These are phyloP conservation scores for Tenrec ecaudatus DNA, from an alignment of 2,113 vertebrate species.

Conservation along the genomic window DNA sequence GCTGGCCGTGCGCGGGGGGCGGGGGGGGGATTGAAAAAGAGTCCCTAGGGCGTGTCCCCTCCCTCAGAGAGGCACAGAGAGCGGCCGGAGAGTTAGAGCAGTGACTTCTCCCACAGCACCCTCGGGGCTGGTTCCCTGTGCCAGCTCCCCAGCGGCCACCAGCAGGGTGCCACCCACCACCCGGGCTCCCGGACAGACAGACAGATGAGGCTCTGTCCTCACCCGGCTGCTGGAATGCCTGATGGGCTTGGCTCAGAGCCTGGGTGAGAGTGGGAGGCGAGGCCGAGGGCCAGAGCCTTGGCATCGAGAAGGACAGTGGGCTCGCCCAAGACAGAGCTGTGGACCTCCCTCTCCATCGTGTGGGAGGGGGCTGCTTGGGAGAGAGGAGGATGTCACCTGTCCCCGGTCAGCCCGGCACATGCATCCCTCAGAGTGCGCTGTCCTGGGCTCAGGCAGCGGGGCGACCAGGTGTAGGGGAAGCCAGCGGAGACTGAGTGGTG, in stretches of 20 bases:
- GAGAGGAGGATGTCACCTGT: too few species aligned
- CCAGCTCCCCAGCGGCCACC: conserved; percentile 1
- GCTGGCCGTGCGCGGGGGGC: neutral
- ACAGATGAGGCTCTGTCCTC: conserved; percentile 63
- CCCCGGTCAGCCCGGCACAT: fast-evolving
- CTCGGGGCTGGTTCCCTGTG: neutral
- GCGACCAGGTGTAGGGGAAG: neutral
- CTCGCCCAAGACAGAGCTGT: neutral
- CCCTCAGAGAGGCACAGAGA: neutral
- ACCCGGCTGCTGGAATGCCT: neutral
- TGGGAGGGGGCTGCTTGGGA: neutral
- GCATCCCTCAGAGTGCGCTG: neutral
- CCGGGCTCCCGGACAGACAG: conserved; percentile 35
- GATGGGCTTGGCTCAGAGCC: conserved; percentile 6
- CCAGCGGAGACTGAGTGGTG: too few species aligned
- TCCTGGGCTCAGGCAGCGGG: neutral
- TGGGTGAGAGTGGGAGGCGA: conserved; percentile 2
- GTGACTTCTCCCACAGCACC: neutral
- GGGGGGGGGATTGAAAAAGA: neutral
- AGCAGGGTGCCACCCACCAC: conserved; percentile 11
- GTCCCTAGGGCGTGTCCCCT: neutral
- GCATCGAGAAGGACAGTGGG: neutral
- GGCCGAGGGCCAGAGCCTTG: neutral
- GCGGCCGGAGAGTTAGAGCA: neutral
- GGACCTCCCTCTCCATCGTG: fast-evolving